Percentiles rank a stretch among this genome's conserved stretches.
Evolutionary conservation across 2,797 vertebrate genomes (phyloP).

Genomic region (Ctenopoma multispine): DNA sequence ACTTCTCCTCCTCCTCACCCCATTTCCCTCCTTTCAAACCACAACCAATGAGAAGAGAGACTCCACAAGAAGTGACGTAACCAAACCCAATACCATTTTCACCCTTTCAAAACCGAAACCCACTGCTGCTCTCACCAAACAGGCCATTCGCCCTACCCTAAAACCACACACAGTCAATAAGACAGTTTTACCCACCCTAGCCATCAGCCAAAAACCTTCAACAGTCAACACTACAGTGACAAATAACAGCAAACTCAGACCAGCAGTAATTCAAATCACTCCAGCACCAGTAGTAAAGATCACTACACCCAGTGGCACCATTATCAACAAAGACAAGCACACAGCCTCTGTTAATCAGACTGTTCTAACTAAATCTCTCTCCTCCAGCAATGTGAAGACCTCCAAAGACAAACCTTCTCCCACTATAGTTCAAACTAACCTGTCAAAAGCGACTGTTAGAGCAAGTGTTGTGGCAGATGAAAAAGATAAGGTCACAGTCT

Average conservation of each 20-base stretch:
- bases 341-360: constrained; percentile 58
- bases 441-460: constrained; percentile 21
- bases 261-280: constrained; percentile 63
- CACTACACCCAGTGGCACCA: constrained; percentile 35
- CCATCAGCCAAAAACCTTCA: constrained; percentile 58
- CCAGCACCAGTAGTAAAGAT: constrained; percentile 45
- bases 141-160: constrained; percentile 52
- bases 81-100: constrained; percentile 65
- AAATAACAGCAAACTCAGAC: constrained; percentile 57
- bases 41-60: constrained; percentile 78
- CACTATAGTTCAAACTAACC: constrained; percentile 31
- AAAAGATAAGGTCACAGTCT: constrained; percentile 42
- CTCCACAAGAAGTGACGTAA: constrained; percentile 67
- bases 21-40: constrained; percentile 79
- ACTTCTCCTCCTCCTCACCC: constrained; percentile 81
- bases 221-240: constrained; percentile 34
- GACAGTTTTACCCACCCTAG: constrained; percentile 52
- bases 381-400: constrained; percentile 54
- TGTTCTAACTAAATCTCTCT: constrained; percentile 42
- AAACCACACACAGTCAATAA: constrained; percentile 74
- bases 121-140: constrained; percentile 63
- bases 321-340: constrained; percentile 62
- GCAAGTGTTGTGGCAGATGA: constrained; percentile 1
- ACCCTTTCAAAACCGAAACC: constrained; percentile 76
- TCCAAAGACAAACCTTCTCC: constrained; percentile 52